A percentile compares a stretch with the other conserved stretches of the same genome.
Conservation (phyloP, 2,888 invertebrate species). For the Melinopterus prodromus region DNA sequence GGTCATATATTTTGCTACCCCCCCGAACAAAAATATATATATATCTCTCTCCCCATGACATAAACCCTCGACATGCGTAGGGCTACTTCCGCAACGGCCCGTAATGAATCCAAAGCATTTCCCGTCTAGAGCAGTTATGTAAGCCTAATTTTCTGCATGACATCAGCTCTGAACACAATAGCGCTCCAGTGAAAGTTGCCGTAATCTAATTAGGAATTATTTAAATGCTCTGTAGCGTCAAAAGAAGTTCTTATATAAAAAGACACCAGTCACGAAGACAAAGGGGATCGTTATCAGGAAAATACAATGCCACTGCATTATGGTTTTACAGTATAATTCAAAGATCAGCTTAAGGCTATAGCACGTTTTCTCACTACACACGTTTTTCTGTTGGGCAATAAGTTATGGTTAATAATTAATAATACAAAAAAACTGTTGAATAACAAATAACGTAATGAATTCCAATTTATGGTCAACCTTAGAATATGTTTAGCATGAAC, state of each 20-base stretch:
- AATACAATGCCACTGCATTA: not conserved
- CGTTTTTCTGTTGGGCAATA: too few species aligned
- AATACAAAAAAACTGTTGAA: too few species aligned
- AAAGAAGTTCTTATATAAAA: constrained; percentile 4
- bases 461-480: too few species aligned
- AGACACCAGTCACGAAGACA: not conserved
- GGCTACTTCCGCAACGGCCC: constrained; percentile 9
- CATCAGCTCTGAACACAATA: constrained; percentile 18
- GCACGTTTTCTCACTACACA: too few species aligned
- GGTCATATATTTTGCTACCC: constrained; percentile 18
- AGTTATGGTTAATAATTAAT: too few species aligned
- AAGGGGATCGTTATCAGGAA: not conserved
- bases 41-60: constrained; percentile 18
- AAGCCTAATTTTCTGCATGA: constrained; percentile 24
- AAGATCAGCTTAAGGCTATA: not conserved
- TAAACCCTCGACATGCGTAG: constrained; percentile 8
- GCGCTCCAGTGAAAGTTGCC: constrained; percentile 20
- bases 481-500: too few species aligned
- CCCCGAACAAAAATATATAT: constrained; percentile 23
- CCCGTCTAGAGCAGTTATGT: constrained; percentile 17
- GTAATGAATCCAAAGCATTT: constrained; percentile 23
- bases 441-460: too few species aligned
- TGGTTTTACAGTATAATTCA: not conserved
- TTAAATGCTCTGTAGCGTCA: constrained; percentile 14
- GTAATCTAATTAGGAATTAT: constrained; percentile 22